Conservation (phyloP, 2,113 vertebrate genomes). For the Brachyhypopomus occidentalis region DNA sequence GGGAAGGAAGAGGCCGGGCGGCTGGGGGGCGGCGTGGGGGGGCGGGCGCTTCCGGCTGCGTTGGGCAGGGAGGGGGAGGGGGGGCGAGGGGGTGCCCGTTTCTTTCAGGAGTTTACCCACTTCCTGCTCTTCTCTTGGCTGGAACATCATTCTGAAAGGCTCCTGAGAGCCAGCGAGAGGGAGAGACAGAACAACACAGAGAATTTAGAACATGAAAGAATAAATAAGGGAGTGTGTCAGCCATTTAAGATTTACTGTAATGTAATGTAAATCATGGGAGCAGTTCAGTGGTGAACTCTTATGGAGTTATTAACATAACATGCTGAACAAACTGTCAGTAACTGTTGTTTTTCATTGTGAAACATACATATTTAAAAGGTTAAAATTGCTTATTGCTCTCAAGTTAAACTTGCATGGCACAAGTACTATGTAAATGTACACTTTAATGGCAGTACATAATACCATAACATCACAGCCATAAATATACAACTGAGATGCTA, state of each 20-base stretch:
- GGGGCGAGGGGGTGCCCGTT: constrained; percentile 72
- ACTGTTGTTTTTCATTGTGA: background rate
- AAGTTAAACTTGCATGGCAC: too few species aligned
- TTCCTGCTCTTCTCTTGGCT: constrained; percentile 80
- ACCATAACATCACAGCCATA: constrained; percentile 4
- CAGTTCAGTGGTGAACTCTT: background rate
- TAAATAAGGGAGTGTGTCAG: constrained; percentile 56
- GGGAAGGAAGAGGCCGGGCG: constrained; percentile 85
- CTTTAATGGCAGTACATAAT: background rate
- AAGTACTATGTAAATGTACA: background rate
- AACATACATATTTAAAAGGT: background rate
- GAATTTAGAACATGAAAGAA: constrained; percentile 40
- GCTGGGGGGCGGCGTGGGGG: constrained; percentile 79
- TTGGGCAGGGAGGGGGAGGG: constrained; percentile 17
- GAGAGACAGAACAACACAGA: constrained; percentile 47
- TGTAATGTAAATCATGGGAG: constrained; percentile 33
- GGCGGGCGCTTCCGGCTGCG: constrained; percentile 75
- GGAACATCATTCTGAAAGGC: constrained; percentile 82
- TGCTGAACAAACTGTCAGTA: background rate
- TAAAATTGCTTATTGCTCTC: background rate
- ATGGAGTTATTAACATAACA: background rate
- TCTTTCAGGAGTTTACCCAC: constrained; percentile 79
- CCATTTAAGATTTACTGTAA: constrained; percentile 56
- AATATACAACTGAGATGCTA: background rate
- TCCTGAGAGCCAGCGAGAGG: constrained; percentile 73